Conservation (phyloP, 2,888 invertebrate species). For the Plusia festucae region DNA sequence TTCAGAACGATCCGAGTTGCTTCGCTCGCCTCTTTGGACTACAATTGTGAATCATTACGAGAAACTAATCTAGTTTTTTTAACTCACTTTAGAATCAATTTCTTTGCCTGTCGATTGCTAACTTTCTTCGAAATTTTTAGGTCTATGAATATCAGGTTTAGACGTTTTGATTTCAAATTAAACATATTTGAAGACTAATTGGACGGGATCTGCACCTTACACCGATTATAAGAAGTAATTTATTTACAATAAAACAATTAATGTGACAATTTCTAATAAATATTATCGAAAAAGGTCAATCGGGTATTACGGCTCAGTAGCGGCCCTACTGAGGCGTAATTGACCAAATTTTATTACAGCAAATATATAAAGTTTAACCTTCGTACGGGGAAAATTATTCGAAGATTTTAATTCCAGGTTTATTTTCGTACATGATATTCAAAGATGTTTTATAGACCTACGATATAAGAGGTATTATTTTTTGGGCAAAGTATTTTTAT, state of each 20-base stretch:
- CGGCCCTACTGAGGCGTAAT: background rate
- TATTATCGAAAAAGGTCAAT: background rate
- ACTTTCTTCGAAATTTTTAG: conserved; percentile 33
- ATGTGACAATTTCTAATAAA: background rate
- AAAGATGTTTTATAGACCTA: too few species aligned
- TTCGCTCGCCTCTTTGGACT: conserved; percentile 24
- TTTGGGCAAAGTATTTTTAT: background rate
- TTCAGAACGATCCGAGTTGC: conserved; percentile 41
- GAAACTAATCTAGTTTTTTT: conserved; percentile 46
- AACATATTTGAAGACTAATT: background rate
- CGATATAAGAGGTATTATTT: background rate
- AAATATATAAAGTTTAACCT: background rate
- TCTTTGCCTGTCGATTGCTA: conserved; percentile 30
- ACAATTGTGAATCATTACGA: conserved; percentile 52
- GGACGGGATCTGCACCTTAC: too few species aligned
- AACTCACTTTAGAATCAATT: conserved; percentile 43
- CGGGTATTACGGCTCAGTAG: background rate
- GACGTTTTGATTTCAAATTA: too few species aligned
- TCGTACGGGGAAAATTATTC: background rate
- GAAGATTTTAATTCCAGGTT: background rate
- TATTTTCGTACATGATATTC: background rate
- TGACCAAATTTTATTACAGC: too few species aligned
- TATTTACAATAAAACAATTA: background rate
- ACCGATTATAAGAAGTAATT: background rate
- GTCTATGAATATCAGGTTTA: too few species aligned